These are phyloP conservation scores for Eptesicus fuscus DNA, from an alignment of 2,113 vertebrate species.

Conservation along the genomic window DNA sequence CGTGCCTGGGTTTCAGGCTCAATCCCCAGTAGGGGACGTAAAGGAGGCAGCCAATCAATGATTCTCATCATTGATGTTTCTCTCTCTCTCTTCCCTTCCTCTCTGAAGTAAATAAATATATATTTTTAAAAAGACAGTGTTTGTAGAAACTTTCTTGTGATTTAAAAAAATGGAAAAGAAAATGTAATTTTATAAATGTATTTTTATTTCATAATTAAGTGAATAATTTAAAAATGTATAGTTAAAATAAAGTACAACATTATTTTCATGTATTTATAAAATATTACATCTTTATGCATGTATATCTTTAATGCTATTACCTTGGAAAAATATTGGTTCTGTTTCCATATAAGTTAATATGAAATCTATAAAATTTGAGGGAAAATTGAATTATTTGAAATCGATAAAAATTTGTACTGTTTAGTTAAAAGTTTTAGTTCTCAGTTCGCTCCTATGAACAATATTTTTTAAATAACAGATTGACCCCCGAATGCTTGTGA, in stretches of 20 bases:
- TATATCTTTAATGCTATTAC: not conserved
- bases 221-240: no score
- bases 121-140: no score
- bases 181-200: slow-evolving; percentile 32
- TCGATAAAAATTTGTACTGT: not conserved
- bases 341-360: not conserved
- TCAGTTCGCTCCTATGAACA: not conserved
- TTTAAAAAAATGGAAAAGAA: slow-evolving; percentile 19
- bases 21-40: no score
- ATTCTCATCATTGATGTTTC: no score
- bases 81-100: no score
- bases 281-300: not conserved
- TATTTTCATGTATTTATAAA: not conserved
- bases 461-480: not conserved
- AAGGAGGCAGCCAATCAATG: no score
- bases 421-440: not conserved
- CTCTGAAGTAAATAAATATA: no score
- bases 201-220: no score
- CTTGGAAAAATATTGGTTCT: not conserved
- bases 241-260: no score
- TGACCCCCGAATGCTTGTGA: not conserved
- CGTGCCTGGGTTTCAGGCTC: no score
- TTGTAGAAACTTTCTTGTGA: no score
- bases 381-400: not conserved
- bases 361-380: not conserved